Evolutionary conservation across 2,888 invertebrate genomes (phyloP).

Genomic region (Pycnomerus fuliginosus): DNA sequence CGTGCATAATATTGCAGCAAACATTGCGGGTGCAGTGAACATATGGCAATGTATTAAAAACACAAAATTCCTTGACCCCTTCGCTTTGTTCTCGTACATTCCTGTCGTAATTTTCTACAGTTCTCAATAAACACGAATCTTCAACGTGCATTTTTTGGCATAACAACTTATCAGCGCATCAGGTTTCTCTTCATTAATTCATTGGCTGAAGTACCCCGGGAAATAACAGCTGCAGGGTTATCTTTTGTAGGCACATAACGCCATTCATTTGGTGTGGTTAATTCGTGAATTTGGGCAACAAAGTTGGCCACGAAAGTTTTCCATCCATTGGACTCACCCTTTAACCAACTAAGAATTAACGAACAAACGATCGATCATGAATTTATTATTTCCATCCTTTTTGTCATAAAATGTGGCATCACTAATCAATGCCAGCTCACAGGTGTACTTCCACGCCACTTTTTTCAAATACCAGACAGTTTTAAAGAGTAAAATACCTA

Average conservation of each 20-base stretch:
- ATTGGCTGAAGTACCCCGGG: conserved; percentile 14
- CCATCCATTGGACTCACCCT: neutral
- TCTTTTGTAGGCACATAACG: conserved; percentile 19
- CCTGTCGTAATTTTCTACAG: neutral
- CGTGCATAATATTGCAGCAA: neutral
- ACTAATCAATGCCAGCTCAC: too few relatives aligned
- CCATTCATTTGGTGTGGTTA: conserved; percentile 14
- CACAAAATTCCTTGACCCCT: neutral
- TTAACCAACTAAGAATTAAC: conserved; percentile 4
- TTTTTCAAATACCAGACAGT: too few relatives aligned
- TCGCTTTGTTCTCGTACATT: neutral
- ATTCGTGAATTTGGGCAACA: conserved; percentile 23
- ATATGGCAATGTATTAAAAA: neutral
- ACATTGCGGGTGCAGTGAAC: neutral
- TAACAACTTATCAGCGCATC: too few relatives aligned
- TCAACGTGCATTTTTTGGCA: neutral
- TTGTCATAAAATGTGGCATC: too few relatives aligned
- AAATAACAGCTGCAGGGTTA: conserved; percentile 26
- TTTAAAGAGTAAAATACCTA: too few relatives aligned
- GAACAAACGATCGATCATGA: too few relatives aligned
- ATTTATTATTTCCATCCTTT: too few relatives aligned
- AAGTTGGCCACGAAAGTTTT: conserved; percentile 17
- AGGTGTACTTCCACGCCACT: too few relatives aligned
- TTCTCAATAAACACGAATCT: neutral
- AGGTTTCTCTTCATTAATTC: conserved; percentile 1